These are phyloP conservation scores for Garra rufa DNA, from an alignment of 2,113 vertebrate species.

Conservation along the genomic window DNA sequence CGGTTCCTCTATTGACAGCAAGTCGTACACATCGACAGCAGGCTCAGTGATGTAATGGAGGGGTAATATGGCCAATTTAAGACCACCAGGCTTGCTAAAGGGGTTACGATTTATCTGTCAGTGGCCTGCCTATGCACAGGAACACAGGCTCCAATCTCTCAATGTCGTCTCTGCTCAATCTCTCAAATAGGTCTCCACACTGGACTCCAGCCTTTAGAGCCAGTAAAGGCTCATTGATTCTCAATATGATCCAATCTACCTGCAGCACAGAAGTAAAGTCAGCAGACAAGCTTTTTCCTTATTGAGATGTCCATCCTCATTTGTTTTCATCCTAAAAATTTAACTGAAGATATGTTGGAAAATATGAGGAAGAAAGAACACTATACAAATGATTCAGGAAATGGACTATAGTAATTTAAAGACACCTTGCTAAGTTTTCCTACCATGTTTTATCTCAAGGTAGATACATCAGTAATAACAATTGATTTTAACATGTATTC, in stretches of 20 bases:
- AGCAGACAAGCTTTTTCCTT: too few species aligned
- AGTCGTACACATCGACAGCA: conserved; percentile 26
- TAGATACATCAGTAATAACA: too few species aligned
- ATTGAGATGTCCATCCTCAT: not conserved
- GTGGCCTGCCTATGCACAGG: not conserved
- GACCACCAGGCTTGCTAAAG: conserved; percentile 15
- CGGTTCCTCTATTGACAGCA: conserved; percentile 1
- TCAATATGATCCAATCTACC: not conserved
- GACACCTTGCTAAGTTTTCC: not conserved
- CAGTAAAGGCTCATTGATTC: not conserved
- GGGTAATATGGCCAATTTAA: conserved; percentile 23
- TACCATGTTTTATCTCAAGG: not conserved
- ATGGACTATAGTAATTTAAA: not conserved
- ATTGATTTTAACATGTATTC: too few species aligned
- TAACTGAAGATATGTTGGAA: too few species aligned
- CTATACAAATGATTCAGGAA: not conserved
- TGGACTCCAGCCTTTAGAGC: not conserved
- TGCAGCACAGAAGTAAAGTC: not conserved
- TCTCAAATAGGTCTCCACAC: not conserved
- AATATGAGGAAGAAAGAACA: not conserved
- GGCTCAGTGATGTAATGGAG: conserved; percentile 33
- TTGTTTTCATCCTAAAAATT: too few species aligned
- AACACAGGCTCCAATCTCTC: not conserved
- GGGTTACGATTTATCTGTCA: conserved; percentile 37
- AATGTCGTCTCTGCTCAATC: not conserved